Base-by-base conservation (phyloP, 2,113 vertebrate genomes). In the Sphaerodactylus townsendi region DNA sequence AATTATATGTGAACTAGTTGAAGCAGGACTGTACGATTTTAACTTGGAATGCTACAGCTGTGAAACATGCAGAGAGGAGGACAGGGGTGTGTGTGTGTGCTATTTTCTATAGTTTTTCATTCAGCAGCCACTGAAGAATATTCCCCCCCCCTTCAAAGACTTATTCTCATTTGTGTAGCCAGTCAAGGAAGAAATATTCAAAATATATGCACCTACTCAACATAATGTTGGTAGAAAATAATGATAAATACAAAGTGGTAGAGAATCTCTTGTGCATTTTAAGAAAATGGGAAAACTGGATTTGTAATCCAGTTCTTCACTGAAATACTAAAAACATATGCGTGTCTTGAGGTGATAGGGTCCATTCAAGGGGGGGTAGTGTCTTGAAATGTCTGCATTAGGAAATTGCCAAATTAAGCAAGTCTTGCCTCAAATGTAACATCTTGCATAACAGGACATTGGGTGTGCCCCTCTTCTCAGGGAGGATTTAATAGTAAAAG, bases 371-470 rank as follows among this genome's bases (percentile, higher is more conserved):
- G 17, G 69, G 17, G 28, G 68, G 10, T 30, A 0, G 5, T 62
- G 44, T 75, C 1, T 59, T 7, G 0, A 0, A 0, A 25, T 0
- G 70, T 39, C 17, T 10, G 0, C 1, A 28, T 72, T 64, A 41
- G 30, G 65, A 1, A 69, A 1, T 11, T 33, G 15, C 64, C 50
- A 77, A 37, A 14, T 13, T 15, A 46, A 77, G 23, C 37, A 39
- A 71, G 69, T 66, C 4, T 74, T 37, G 35, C 69, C 48, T 50
- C 90, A 89, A 86, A 93, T 81, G 64, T 90, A 82, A 77, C 64
- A 85, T 70, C 66, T 93, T 92, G 92, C 91, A 89, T 87, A 92
- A 90, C 86, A 88, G 86, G 88, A 87, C 84, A 87, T 85, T 88
- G 84, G 90, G 86, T 90, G 91, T 41, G 90, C 66, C 86, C 83